These are phyloP conservation scores for Muscidifurax raptorellus DNA, from an alignment of 1,140 invertebrate genomes.

Conservation along the genomic window DNA sequence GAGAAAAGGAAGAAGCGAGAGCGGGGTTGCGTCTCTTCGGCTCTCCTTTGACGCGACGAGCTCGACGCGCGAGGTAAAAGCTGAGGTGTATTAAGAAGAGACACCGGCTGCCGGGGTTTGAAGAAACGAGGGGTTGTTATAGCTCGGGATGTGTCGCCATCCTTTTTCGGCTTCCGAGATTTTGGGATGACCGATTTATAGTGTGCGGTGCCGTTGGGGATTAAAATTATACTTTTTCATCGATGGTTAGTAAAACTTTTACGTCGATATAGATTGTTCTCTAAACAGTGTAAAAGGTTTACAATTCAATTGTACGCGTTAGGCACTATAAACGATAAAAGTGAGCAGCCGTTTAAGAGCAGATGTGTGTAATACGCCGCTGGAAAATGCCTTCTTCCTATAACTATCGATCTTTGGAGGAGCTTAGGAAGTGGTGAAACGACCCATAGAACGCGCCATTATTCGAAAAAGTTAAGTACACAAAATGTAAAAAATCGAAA, in stretches of 20 bases:
- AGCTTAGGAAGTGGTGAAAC: neutral
- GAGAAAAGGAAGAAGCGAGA: constrained; percentile 54
- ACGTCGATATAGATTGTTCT: too few species aligned
- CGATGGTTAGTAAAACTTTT: neutral
- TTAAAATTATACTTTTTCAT: neutral
- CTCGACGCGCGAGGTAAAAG: neutral
- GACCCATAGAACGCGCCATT: neutral
- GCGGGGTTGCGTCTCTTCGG: constrained; percentile 63
- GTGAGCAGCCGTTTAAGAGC: neutral
- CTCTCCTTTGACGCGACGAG: constrained; percentile 1
- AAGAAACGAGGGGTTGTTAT: constrained; percentile 3
- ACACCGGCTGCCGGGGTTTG: neutral
- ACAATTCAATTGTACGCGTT: too few species aligned
- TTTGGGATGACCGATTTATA: neutral
- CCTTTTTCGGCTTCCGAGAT: neutral
- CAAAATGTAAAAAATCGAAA: neutral
- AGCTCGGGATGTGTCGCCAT: constrained; percentile 20
- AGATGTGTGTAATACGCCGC: neutral
- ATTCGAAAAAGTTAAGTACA: neutral
- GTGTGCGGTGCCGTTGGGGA: neutral
- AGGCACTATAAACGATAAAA: too few species aligned
- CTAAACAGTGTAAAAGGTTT: too few species aligned
- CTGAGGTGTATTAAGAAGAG: neutral
- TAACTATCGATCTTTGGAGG: neutral
- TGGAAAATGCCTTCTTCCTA: neutral